Percentiles rank a stretch among this genome's conserved stretches.
Conservation (phyloP, 2,113 vertebrate genomes). For the Cygnus buccinator region DNA sequence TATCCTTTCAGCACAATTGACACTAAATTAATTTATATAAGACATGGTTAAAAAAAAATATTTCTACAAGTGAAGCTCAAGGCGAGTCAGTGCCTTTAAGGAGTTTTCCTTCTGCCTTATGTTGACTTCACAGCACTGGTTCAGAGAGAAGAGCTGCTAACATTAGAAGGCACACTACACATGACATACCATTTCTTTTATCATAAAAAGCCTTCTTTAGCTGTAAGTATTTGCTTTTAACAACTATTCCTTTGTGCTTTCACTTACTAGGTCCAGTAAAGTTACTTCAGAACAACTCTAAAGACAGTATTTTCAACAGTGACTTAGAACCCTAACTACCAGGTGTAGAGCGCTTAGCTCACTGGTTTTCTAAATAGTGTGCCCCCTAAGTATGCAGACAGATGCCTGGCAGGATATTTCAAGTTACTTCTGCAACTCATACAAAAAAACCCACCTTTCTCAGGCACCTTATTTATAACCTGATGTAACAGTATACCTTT, state of each 20-base stretch:
- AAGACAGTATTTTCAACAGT: neutral
- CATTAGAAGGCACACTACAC: neutral
- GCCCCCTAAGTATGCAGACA: neutral
- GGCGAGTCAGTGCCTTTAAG: neutral
- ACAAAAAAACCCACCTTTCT: neutral
- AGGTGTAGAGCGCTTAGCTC: neutral
- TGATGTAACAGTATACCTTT: neutral
- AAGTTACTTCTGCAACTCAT: neutral
- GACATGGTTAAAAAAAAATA: neutral
- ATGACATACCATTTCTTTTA: neutral
- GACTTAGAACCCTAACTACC: neutral
- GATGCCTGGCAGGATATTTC: neutral
- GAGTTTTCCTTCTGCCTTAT: neutral
- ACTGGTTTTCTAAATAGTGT: neutral
- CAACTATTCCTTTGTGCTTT: neutral
- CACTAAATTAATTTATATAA: neutral
- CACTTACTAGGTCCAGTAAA: neutral
- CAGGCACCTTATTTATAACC: neutral
- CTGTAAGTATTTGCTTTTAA: neutral
- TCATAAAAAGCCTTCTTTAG: neutral
- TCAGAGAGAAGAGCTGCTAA: neutral
- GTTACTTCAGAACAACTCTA: neutral
- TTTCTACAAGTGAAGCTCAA: neutral
- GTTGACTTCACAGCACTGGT: neutral
- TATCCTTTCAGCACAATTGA: neutral